phyloP scores from a whole-genome alignment of 2,113 vertebrate genomes.

The Scartelaos histophorus region DNA sequence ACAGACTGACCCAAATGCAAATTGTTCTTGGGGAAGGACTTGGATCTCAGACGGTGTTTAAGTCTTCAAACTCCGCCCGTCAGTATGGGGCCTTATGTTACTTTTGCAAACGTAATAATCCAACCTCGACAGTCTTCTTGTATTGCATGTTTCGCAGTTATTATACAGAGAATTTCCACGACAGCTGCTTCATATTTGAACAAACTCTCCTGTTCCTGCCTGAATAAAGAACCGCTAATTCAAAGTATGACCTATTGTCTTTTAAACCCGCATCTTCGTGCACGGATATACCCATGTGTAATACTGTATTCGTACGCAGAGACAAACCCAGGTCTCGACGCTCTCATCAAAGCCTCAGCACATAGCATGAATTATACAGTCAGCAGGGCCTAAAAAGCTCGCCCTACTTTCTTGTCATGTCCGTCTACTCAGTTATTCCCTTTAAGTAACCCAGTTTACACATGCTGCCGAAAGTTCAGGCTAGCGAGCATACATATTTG shows the following conservation, averaged over 20 bases:
- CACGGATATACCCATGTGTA: neutral
- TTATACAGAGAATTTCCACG: too few species aligned
- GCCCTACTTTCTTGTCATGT: slow-evolving; percentile 5
- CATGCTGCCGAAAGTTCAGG: slow-evolving; percentile 1
- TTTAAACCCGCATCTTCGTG: neutral
- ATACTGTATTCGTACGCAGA: neutral
- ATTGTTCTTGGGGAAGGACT: too few species aligned
- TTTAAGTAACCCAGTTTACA: slow-evolving; percentile 8
- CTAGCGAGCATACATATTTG: neutral
- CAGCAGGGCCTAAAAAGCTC: slow-evolving; percentile 2
- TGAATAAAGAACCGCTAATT: too few species aligned
- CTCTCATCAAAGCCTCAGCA: slow-evolving; percentile 4
- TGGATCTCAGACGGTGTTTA: too few species aligned
- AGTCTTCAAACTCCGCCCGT: too few species aligned
- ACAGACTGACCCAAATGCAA: too few species aligned
- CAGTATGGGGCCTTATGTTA: too few species aligned
- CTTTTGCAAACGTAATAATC: too few species aligned
- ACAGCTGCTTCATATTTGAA: too few species aligned
- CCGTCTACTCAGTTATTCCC: slow-evolving; percentile 3
- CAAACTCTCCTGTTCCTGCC: too few species aligned
- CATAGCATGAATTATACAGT: neutral
- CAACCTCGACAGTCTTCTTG: too few species aligned
- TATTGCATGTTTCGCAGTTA: too few species aligned
- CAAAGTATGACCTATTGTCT: neutral
- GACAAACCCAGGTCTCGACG: neutral